A percentile compares a stretch with the other conserved stretches of the same genome.
Evolutionary conservation across 2,888 invertebrate species (phyloP).

Genomic region (Ophion obscuratus): DNA sequence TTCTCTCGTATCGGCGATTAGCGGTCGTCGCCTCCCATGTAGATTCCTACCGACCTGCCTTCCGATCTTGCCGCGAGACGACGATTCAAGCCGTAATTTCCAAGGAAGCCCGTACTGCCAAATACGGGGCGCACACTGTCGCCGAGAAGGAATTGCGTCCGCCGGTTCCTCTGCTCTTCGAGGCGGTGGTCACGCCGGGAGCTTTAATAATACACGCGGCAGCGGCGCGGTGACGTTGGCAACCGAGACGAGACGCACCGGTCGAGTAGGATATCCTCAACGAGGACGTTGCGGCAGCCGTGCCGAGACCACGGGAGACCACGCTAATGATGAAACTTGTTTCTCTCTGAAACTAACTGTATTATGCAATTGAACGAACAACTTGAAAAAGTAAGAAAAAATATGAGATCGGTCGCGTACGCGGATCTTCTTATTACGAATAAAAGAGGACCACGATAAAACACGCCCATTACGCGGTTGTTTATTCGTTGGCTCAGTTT

Average conservation of each 20-base stretch:
- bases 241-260: not conserved
- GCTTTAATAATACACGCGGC: conserved; percentile 75
- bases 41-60: conserved; percentile 86
- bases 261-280: not conserved
- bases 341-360: not conserved
- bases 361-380: not conserved
- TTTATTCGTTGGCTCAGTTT: not conserved
- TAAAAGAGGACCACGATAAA: not conserved
- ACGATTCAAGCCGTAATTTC: conserved; percentile 94
- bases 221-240: conserved; percentile 69
- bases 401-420: not conserved
- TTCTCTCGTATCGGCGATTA: not conserved
- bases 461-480: not conserved
- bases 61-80: conserved; percentile 92
- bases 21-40: no score
- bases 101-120: conserved; percentile 95
- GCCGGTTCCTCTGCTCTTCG: conserved; percentile 92
- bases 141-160: conserved; percentile 99
- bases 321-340: not conserved
- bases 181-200: conserved; percentile 84
- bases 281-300: not conserved
- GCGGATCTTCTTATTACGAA: not conserved
- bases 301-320: not conserved
- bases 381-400: not conserved
- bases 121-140: conserved; percentile 97